Evolutionary conservation across 2,797 vertebrate genomes (phyloP).

Genomic region (Rhynchonycteris naso): DNA sequence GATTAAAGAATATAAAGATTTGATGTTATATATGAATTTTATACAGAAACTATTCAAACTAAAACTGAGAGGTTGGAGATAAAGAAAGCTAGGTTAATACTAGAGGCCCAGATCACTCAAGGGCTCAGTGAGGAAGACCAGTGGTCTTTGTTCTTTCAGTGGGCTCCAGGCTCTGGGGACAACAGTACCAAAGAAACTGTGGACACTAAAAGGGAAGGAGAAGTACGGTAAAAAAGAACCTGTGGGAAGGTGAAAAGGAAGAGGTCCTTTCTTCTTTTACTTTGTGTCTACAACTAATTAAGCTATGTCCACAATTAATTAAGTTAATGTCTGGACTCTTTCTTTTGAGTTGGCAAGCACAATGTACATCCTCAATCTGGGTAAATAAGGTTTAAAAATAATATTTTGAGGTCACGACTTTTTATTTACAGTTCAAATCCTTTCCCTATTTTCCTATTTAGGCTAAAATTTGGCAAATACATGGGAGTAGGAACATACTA

Average conservation of each 20-base stretch:
- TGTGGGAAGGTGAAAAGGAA: not conserved
- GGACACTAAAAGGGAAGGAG: not conserved
- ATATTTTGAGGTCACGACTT: not conserved
- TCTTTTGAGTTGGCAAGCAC: not conserved
- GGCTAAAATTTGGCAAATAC: slow-evolving; percentile 12
- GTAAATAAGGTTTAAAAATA: not conserved
- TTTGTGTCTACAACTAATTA: not conserved
- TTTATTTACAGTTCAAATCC: not conserved
- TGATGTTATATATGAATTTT: not conserved
- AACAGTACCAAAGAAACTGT: not conserved
- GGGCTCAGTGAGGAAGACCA: not conserved
- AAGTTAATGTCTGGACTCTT: not conserved
- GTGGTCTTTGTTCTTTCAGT: not conserved
- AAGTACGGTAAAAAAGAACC: not conserved
- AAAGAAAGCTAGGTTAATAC: not conserved
- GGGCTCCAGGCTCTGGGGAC: not conserved
- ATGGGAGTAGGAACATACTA: slow-evolving; percentile 21
- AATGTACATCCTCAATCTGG: not conserved
- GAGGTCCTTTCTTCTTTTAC: not conserved
- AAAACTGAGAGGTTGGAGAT: not conserved
- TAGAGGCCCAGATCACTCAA: not conserved
- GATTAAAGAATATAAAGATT: slow-evolving; percentile 20
- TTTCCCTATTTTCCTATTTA: slow-evolving; percentile 19
- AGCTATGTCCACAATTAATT: not conserved
- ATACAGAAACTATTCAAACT: not conserved